These are phyloP conservation scores for Streblospio benedicti DNA, from an alignment of 1,140 invertebrate species.

Conservation along the genomic window DNA sequence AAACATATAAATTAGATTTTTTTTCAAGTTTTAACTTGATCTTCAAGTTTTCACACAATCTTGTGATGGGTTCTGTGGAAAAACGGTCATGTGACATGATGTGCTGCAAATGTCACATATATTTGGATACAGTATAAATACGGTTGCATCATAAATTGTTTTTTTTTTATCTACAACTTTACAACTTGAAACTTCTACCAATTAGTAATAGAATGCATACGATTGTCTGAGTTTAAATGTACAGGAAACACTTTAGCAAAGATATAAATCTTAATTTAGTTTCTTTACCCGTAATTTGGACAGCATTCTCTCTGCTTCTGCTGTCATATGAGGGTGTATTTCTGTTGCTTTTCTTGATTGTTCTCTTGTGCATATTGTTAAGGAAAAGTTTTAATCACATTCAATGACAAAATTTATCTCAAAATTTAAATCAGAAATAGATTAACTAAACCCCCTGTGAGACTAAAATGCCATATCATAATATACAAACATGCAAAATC, in stretches of 20 bases:
- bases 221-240: not conserved
- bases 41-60: not conserved
- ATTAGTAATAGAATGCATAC: not conserved
- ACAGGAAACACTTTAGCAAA: not conserved
- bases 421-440: conserved; percentile 3
- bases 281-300: conserved; percentile 36
- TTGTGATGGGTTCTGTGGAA: too few relatives aligned
- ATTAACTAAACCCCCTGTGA: too few relatives aligned
- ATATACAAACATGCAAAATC: too few relatives aligned
- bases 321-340: conserved; percentile 43
- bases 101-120: too few relatives aligned
- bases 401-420: not conserved
- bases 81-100: too few relatives aligned
- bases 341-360: conserved; percentile 42
- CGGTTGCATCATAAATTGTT: too few relatives aligned
- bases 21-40: not conserved
- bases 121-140: too few relatives aligned
- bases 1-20: conserved; percentile 3
- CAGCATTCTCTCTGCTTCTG: conserved; percentile 44
- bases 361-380: conserved; percentile 32
- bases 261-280: too few relatives aligned
- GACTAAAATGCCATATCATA: too few relatives aligned
- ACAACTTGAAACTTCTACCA: not conserved
- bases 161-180: not conserved
- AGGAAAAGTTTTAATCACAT: conserved; percentile 19